Base-by-base conservation (phyloP, 2,888 invertebrate genomes). In the Drosophila macrospina region DNA sequence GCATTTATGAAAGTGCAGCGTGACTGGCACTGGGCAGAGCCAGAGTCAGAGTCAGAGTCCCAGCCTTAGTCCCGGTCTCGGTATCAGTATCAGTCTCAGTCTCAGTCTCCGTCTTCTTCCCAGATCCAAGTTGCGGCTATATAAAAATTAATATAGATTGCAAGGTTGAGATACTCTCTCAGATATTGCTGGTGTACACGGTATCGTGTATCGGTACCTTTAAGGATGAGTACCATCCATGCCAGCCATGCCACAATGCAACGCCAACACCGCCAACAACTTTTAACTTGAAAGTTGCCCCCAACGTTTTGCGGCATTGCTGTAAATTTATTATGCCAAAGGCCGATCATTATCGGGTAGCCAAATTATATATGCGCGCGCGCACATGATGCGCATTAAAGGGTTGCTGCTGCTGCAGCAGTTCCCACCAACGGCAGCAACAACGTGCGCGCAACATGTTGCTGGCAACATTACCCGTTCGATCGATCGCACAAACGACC, bases 281-380 rank as follows among this genome's bases (percentile, higher is more conserved):
- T 34, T 34, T 20, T 65, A 60, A 48, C 50, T 63, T 61, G 85
- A 88, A 82, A 82, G 89, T 82, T 74, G 60, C 78, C 75, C 42
- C 56, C 28, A 69, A 62, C 65, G 65, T 65, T 81, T 75, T 80
- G 74, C 85, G 78, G 68, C 75, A 78, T 68, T 78, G 75, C 79
- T 82, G 86, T 72, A 88, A 89, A 89, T 86, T 87, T 84, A 84
- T 89, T 89, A 86, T 89, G 86, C 86, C 86, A 89, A 89, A 89
- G 90, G 86, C 89, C 90, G 86, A 86, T 86, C 88, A 90, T 86
- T 86, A 86, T 86, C 86, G 90, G 90, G 90, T 89, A 89, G 90
- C 89, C 86, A 89, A 86, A 86, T 86, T 86, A 86, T 89, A 86
- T 88, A 89, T 88, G 90, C 88, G 87, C 86, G 89, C 75, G 89